These are phyloP conservation scores for Lepilemur ruficaudatus DNA, from an alignment of 2,797 vertebrate genomes.

Conservation along the genomic window DNA sequence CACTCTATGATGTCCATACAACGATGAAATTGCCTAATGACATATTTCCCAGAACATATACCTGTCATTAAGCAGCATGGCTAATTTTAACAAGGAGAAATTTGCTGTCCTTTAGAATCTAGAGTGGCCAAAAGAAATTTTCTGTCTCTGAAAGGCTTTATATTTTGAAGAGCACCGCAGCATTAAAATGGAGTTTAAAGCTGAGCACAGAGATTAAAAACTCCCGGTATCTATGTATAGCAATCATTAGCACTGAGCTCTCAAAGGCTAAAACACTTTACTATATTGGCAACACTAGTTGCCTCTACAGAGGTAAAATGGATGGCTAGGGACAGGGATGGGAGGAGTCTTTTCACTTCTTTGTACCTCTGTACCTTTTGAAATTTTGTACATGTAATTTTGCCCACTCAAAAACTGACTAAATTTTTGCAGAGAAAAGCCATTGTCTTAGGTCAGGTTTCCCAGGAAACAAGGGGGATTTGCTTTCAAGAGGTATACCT, in stretches of 20 bases:
- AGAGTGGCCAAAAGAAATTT: neutral
- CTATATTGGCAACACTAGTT: neutral
- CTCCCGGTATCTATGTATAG: neutral
- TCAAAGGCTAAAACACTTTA: neutral
- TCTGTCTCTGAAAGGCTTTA: neutral
- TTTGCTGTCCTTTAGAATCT: neutral
- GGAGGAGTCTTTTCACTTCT: neutral
- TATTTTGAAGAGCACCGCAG: neutral
- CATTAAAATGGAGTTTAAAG: neutral
- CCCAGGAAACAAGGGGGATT: neutral
- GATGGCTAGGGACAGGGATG: neutral
- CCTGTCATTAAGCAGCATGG: neutral
- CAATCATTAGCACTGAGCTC: neutral
- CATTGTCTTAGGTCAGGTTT: neutral
- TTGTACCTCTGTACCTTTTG: neutral
- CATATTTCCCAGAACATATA: neutral
- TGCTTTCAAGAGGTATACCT: neutral
- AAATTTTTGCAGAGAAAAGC: neutral
- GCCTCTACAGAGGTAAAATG: neutral
- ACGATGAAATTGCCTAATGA: neutral
- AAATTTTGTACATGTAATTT: neutral
- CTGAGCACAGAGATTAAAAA: neutral
- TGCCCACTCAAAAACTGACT: neutral
- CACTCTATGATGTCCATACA: neutral
- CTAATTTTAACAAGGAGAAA: neutral